These are phyloP conservation scores for Tympanoctomys barrerae DNA, from an alignment of 2,797 vertebrate species.

Conservation along the genomic window DNA sequence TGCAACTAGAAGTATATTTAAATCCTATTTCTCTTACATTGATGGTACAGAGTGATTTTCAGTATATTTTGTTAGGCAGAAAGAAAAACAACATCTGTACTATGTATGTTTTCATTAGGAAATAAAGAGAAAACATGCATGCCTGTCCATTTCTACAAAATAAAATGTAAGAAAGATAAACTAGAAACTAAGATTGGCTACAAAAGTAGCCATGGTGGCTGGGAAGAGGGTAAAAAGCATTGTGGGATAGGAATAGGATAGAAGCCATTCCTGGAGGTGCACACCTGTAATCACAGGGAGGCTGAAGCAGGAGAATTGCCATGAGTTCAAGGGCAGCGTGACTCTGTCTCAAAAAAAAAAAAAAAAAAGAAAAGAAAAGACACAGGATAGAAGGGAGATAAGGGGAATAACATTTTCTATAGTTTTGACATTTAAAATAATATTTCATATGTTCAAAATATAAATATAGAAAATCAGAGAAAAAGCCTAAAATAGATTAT, in stretches of 20 bases:
- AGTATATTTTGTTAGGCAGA: not conserved
- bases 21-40: conserved; percentile 7
- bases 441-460: not conserved
- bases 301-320: too few relatives aligned
- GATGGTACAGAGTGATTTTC: not conserved
- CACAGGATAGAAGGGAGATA: not conserved
- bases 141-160: not conserved
- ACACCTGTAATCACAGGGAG: too few relatives aligned
- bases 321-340: not conserved
- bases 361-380: too few relatives aligned
- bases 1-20: not conserved
- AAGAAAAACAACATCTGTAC: not conserved
- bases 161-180: not conserved
- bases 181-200: not conserved
- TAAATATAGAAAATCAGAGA: conserved; percentile 11
- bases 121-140: not conserved
- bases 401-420: not conserved
- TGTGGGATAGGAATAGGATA: not conserved
- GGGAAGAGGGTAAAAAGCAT: not conserved
- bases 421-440: conserved; percentile 35
- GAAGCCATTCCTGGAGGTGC: not conserved
- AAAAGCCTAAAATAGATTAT: not conserved
- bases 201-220: not conserved
- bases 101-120: not conserved
- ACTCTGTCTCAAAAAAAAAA: not conserved